These are phyloP conservation scores for Luscinia luscinia DNA, from an alignment of 2,797 vertebrate genomes.

Conservation along the genomic window DNA sequence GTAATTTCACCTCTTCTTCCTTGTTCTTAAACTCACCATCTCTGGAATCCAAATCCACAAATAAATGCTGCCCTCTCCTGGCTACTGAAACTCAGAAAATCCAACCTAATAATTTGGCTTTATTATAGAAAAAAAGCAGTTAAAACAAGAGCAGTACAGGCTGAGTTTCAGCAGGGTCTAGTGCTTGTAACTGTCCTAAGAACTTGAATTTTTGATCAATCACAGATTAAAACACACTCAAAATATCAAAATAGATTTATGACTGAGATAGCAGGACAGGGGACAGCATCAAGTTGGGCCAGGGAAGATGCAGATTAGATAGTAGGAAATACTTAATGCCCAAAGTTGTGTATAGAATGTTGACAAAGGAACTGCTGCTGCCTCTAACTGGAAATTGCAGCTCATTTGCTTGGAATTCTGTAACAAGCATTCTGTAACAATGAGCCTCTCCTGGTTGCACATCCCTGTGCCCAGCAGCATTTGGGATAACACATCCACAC, in stretches of 20 bases:
- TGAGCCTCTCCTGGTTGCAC: background rate
- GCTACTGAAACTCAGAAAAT: background rate
- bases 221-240: background rate
- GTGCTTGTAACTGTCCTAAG: background rate
- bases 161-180: background rate
- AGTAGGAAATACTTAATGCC: background rate
- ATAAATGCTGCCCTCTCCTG: conserved; percentile 83
- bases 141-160: rapidly evolving
- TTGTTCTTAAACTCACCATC: rapidly evolving
- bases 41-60: background rate
- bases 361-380: background rate
- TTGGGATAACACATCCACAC: background rate
- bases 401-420: background rate
- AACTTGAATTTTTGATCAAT: background rate
- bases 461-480: background rate
- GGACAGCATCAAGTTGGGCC: background rate
- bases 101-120: background rate
- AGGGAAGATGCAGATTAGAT: background rate
- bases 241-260: background rate
- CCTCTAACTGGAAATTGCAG: background rate
- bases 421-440: background rate
- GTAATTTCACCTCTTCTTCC: background rate
- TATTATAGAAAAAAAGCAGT: background rate
- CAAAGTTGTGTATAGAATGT: background rate
- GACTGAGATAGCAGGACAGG: background rate